phyloP scores from a whole-genome alignment of 2,113 vertebrate genomes.

The Clarias macrocephalus region DNA sequence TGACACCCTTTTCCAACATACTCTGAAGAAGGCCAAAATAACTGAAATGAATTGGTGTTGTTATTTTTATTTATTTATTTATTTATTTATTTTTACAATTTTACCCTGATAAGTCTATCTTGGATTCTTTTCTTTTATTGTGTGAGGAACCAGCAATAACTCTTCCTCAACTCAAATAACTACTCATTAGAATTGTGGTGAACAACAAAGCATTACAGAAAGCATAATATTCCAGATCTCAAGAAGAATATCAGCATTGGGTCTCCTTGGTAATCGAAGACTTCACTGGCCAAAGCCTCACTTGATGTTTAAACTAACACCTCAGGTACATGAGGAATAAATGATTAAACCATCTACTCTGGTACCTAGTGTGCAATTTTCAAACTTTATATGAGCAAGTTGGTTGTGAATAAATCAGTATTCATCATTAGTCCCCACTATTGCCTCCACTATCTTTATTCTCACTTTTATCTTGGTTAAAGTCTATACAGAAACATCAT shows the following conservation, averaged over 20 bases:
- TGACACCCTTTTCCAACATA: no score
- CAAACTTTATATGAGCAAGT: neutral
- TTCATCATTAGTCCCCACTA: neutral
- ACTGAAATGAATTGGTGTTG: no score
- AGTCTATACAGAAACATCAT: neutral
- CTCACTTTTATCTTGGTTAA: slow-evolving; percentile 11
- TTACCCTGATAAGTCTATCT: no score
- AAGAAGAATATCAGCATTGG: neutral
- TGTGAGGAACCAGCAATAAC: no score
- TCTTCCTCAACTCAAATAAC: neutral
- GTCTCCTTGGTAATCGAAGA: neutral
- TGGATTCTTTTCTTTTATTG: no score
- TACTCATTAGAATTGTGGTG: neutral
- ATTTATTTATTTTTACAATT: no score
- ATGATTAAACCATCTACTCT: neutral
- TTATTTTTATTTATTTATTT: no score
- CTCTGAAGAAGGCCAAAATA: no score
- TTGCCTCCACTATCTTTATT: neutral
- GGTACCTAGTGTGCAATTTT: neutral
- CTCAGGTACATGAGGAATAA: neutral
- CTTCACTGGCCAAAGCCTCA: neutral
- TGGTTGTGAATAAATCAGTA: neutral
- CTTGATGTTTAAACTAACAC: neutral
- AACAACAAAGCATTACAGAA: neutral
- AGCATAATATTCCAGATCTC: neutral